Percentiles rank a stretch among this genome's conserved stretches.
Evolutionary conservation across 1,140 invertebrate genomes (phyloP).

Genomic region (Hycleus cichorii): DNA sequence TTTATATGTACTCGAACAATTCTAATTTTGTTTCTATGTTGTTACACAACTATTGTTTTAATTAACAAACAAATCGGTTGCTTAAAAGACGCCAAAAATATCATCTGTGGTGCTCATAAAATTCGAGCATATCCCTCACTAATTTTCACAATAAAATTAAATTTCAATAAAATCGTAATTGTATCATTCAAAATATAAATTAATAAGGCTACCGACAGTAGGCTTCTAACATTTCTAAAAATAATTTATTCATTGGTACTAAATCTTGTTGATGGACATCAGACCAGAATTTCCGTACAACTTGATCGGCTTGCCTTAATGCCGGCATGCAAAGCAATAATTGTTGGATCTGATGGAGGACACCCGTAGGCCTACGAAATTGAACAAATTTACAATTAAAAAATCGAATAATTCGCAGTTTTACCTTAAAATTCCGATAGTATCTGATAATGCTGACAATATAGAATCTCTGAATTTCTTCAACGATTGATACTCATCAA

Average conservation of each 20-base stretch:
- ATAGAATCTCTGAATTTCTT: constrained; percentile 83
- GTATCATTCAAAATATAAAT: background rate
- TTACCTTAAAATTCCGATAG: constrained; percentile 67
- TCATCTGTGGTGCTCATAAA: no score
- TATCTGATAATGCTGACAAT: constrained; percentile 77
- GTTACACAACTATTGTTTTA: no score
- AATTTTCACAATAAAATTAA: no score
- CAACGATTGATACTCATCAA: constrained; percentile 77
- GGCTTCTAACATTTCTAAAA: constrained; percentile 93
- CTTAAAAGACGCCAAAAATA: no score
- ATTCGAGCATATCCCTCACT: no score
- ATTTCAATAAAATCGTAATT: no score
- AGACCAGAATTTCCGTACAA: constrained; percentile 85
- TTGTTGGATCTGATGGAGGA: constrained; percentile 68
- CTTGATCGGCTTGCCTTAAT: constrained; percentile 80
- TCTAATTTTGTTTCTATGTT: no score
- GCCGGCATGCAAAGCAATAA: constrained; percentile 82
- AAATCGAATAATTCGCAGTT: no score
- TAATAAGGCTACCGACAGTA: constrained; percentile 47
- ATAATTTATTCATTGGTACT: constrained; percentile 93
- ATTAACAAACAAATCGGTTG: no score
- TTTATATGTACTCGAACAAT: no score
- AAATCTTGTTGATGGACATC: constrained; percentile 78
- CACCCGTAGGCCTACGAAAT: constrained; percentile 53
- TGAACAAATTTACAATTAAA: background rate